phyloP scores from a whole-genome alignment of 2,888 invertebrate genomes.

The Julus scanicus region DNA sequence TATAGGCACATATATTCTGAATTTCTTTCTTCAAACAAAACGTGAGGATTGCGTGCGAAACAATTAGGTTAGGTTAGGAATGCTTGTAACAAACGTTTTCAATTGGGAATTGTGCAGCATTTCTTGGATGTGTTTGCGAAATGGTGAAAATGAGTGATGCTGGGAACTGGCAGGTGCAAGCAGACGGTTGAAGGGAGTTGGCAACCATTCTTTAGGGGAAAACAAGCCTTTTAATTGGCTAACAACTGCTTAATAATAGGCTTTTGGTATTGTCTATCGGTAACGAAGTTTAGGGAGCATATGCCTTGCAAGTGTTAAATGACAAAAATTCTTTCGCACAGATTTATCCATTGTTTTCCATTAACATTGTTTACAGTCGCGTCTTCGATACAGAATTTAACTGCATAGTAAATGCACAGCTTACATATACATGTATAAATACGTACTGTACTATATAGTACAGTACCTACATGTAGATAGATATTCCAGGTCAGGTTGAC shows the following conservation, averaged over 20 bases:
- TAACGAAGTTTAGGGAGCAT: background rate
- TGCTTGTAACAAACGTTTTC: background rate
- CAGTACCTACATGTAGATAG: background rate
- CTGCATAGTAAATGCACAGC: background rate
- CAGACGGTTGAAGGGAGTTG: constrained; percentile 3
- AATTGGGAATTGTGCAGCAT: constrained; percentile 8
- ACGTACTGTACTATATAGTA: background rate
- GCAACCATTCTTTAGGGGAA: background rate
- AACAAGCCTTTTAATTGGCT: constrained; percentile 28
- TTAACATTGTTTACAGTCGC: background rate
- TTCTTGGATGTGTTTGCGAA: background rate
- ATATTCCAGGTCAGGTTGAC: constrained; percentile 13
- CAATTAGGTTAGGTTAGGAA: too few relatives aligned
- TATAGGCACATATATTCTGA: too few relatives aligned
- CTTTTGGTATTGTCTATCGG: background rate
- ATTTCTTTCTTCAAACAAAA: too few relatives aligned
- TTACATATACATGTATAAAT: background rate
- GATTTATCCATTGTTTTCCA: background rate
- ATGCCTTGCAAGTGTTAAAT: constrained; percentile 4
- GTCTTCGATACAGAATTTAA: background rate
- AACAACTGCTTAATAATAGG: constrained; percentile 40
- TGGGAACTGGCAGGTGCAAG: constrained; percentile 40
- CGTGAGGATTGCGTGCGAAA: too few relatives aligned
- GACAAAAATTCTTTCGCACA: constrained; percentile 1
- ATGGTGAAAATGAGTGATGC: constrained; percentile 20